These are phyloP conservation scores for Acanthochromis polyacanthus DNA, from an alignment of 2,113 vertebrate species.

Conservation along the genomic window DNA sequence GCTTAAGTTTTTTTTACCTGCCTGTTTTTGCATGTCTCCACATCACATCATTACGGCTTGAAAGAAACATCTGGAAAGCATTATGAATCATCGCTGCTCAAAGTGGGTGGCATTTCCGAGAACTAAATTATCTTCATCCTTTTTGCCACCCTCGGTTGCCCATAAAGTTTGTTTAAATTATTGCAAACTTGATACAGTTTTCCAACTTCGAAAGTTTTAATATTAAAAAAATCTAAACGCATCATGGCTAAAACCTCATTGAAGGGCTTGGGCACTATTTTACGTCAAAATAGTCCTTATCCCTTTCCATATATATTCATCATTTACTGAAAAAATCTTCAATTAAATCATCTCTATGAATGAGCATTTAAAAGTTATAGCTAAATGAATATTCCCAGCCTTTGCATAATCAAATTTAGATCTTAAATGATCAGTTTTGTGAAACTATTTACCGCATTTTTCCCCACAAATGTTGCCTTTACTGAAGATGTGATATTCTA, in stretches of 20 bases:
- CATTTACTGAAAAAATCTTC: not conserved
- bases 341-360: not conserved
- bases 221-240: not conserved
- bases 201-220: not conserved
- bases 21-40: conserved; percentile 52
- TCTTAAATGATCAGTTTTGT: no score
- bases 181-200: conserved; percentile 21
- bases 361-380: no score
- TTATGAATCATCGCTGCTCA: conserved; percentile 64
- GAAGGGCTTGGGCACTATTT: no score
- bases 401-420: no score
- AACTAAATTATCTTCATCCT: conserved; percentile 63
- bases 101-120: conserved; percentile 74
- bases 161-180: conserved; percentile 37
- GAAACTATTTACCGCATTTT: no score
- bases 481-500: no score
- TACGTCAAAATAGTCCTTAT: no score
- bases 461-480: no score
- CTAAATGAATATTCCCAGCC: no score
- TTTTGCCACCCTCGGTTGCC: conserved; percentile 39
- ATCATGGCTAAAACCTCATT: not conserved
- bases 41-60: conserved; percentile 36
- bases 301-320: no score
- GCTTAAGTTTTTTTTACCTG: conserved; percentile 34
- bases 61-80: conserved; percentile 75